Evolutionary conservation across 35 echinoderm and acorn worm genomes (phyloP).

Genomic region (Anneissia japonica): DNA sequence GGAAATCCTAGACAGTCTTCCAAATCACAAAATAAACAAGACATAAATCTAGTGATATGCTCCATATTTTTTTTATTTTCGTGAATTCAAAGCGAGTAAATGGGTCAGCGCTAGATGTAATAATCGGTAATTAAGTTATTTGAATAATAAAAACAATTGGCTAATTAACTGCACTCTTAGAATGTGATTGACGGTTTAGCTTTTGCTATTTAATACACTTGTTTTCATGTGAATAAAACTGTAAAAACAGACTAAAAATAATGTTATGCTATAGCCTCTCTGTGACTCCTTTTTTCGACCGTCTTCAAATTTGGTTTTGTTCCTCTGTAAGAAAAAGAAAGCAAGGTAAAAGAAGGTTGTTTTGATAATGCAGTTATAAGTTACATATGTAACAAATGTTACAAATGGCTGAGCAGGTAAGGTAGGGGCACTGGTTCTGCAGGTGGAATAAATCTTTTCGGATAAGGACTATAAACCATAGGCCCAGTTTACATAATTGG

Average conservation of each 20-base stretch:
- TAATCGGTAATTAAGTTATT: neutral
- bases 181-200: neutral
- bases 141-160: neutral
- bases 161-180: neutral
- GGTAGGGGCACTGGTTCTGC: too few species aligned
- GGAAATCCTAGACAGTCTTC: neutral
- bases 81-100: neutral
- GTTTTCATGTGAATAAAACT: neutral
- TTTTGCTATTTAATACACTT: conserved; percentile 1
- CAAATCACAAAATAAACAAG: neutral
- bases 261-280: neutral
- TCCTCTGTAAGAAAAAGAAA: neutral
- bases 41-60: neutral
- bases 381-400: too few species aligned
- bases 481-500: too few species aligned
- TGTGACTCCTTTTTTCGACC: neutral
- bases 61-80: neutral
- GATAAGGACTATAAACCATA: too few species aligned
- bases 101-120: neutral
- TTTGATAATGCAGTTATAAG: too few species aligned
- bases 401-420: too few species aligned
- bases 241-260: neutral
- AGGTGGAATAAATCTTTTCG: too few species aligned
- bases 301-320: neutral
- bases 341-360: too few species aligned